Conservation (phyloP, 1,140 invertebrate species). For the Calliphora vicina region DNA sequence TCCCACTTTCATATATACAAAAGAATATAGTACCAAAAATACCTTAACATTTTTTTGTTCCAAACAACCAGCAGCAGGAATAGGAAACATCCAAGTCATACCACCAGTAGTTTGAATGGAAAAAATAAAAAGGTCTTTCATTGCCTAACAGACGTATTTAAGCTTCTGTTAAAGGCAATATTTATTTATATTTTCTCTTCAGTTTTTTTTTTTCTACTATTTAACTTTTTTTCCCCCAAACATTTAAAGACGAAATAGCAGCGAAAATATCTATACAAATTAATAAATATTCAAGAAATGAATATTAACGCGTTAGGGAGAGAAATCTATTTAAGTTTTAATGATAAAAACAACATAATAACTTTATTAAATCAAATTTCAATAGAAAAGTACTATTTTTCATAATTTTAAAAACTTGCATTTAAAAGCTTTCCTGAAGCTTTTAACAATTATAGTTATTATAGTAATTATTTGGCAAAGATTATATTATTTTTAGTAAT, state of each 20-base stretch:
- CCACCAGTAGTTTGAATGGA: background rate
- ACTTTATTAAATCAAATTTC: too few species aligned
- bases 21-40: conserved; percentile 3
- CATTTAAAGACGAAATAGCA: background rate
- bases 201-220: too few species aligned
- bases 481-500: too few species aligned
- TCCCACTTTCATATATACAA: background rate
- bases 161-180: conserved; percentile 32
- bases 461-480: too few species aligned
- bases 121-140: background rate
- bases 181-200: background rate
- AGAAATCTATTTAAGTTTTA: too few species aligned
- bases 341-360: too few species aligned
- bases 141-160: background rate
- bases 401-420: too few species aligned
- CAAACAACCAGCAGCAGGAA: background rate
- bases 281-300: conserved; percentile 22
- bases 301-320: background rate
- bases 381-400: too few species aligned
- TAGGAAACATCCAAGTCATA: background rate
- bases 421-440: too few species aligned
- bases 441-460: too few species aligned
- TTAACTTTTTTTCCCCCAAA: background rate
- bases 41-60: background rate
- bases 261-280: conserved; percentile 20